Evolutionary conservation across 2,113 vertebrate species (phyloP), one percentile per base, ranked within the genome.

Genomic region (Xyliphius kryptos): DNA sequence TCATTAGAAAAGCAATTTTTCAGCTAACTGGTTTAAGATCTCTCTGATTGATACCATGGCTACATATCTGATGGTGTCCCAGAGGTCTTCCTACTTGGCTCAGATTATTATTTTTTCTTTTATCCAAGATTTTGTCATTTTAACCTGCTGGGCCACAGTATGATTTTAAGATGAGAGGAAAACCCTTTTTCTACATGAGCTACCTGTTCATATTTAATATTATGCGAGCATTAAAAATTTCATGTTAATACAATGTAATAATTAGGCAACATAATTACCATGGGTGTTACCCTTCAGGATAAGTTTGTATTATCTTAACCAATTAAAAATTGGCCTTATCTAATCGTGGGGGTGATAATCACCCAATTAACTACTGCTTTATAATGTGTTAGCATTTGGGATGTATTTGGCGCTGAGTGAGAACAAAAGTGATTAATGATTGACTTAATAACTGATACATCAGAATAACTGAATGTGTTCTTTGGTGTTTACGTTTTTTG

Each of bases 41-140:
- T 58, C 16, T 19, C 46, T 32, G 19, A 22, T 38, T 10, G 15
- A 22, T 36, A 32, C 20, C 17, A 64, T 21, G 26, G 26, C 4
- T n/a, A 6, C 20, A 56, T 16, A 56, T 51, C 36, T 56, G 32
- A 49, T 49, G 36, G 41, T 21, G 52, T 48, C 26, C 19, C 22
- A 40, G 8, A 20, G 32, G 22, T 15, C 51, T 20, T 54, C 15
- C 15, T 47, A 15, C 9, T 56, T 19, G 2, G 5, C n/a, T 19
- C 9, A 9, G 12, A 17, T 64, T 15, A 12, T 37, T 8, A 19
- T 21, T 21, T 14, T 9, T n/a, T 16, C 9, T 3, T 15, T 2
- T 46, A 5, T 46, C 6, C 37, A 8, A 20, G 17, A n/a, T 22
- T 17, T 43, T 54, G 40, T 14, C 8, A 11, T 26, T 57, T 6